Base-by-base conservation (phyloP, 37 sponge, comb jelly and placozoan species). In the Haliclona indistincta region DNA sequence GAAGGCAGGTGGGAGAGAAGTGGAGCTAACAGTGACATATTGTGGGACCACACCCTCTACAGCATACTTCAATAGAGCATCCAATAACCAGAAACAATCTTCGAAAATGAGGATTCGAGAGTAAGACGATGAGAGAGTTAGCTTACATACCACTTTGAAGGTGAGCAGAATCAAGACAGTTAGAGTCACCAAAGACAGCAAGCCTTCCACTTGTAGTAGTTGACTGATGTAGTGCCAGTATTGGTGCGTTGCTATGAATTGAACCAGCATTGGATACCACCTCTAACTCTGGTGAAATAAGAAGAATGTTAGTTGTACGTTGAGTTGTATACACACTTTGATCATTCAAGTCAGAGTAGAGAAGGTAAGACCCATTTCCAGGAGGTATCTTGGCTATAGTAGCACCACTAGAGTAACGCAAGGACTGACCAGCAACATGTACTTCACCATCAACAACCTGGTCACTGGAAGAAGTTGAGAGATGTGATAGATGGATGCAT, bases 91-190 rank as follows among this genome's bases (percentile, higher is more conserved):
- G 55, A 86, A 91, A 56, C 95, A 94, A 61, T 87, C 94, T 90
- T 43, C 19, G 71, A 26, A 3, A 42, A 33, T 23, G 49, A 58
- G 20, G 26, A 34, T n/a, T n/a, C 41, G 58, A 54, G 56, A 54
- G 36, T 2, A 29, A 41, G 29, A 1, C 40, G 36, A 42, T 15
- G 36, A 5, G 35, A 33, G 8, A n/a, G 10, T 34, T 11, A 40
- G 7, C 28, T 32, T 61, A 41, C 33, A 30, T 54, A 92, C 93
- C 87, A 67, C 63, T 79, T 41, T 84, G 91, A 53, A 86, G 44
- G 91, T 96, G 95, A 41, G 92, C 89, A 61, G 84, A 86, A 70
- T 99, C 99, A 33, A 99, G 68, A 80, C 99, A 99, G 84, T 93
- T 93, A 19, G 97, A 96, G 81, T 99, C 99, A 17, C 97, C 97